phyloP scores from a whole-genome alignment of 2,888 invertebrate genomes.

The Carcina quercana region DNA sequence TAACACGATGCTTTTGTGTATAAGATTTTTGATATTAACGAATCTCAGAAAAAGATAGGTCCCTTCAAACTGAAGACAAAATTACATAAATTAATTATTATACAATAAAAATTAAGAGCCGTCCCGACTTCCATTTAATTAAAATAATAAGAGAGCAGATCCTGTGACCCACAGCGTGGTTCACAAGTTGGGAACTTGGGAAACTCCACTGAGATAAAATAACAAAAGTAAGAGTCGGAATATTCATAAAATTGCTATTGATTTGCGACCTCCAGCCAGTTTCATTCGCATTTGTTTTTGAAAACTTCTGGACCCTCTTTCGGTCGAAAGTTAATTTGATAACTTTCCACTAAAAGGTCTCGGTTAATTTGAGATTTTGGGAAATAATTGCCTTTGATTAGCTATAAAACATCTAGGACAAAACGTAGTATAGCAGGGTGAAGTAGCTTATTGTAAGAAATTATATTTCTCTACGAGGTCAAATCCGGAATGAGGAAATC shows the following conservation, averaged over 20 bases:
- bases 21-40: no score
- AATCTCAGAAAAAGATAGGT: no score
- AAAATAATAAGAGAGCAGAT: slow-evolving; percentile 10
- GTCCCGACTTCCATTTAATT: slow-evolving; percentile 12
- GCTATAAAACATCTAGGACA: no score
- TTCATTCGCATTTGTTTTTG: slow-evolving; percentile 5
- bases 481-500: no score
- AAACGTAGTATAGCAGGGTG: no score
- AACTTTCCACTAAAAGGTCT: no score
- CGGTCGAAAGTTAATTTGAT: background rate
- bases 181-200: slow-evolving; percentile 2
- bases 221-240: slow-evolving; percentile 11
- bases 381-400: no score
- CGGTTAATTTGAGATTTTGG: no score
- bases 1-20: no score
- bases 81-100: slow-evolving; percentile 11
- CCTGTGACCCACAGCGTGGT: slow-evolving; percentile 3
- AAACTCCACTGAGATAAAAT: slow-evolving; percentile 10
- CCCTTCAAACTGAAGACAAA: slow-evolving; percentile 4
- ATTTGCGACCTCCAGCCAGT: slow-evolving; percentile 9
- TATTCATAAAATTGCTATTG: slow-evolving; percentile 12
- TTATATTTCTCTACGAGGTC: no score
- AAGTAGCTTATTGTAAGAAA: no score
- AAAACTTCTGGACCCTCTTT: background rate
- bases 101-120: slow-evolving; percentile 6